A percentile compares a stretch with the other conserved stretches of the same genome.
Conservation (phyloP, 2,888 invertebrate species). For the Merodon equestris region DNA sequence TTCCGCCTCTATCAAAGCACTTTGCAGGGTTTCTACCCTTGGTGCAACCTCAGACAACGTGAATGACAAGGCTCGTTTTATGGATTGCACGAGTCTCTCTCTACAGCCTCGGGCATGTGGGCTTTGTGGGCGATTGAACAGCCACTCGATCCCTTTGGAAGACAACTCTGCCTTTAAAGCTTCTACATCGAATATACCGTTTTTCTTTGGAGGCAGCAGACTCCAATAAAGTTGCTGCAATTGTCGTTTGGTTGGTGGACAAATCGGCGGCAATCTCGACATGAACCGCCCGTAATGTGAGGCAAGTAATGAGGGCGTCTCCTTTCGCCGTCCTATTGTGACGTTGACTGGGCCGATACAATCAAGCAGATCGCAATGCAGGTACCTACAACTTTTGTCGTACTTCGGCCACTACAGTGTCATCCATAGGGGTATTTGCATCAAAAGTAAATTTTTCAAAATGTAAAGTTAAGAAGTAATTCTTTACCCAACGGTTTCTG, state of each 20-base stretch:
- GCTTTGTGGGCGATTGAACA: conserved; percentile 28
- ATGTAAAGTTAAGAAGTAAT: too few relatives aligned
- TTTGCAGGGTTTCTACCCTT: too few relatives aligned
- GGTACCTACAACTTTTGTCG: conserved; percentile 43
- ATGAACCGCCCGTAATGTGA: conserved; percentile 45
- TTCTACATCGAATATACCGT: conserved; percentile 15
- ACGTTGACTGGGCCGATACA: conserved; percentile 48
- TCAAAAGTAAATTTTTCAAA: too few relatives aligned
- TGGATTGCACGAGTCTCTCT: conserved; percentile 23
- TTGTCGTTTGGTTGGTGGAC: conserved; percentile 47
- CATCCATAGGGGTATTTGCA: conserved; percentile 22
- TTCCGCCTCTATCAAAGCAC: conserved; percentile 5
- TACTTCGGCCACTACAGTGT: conserved; percentile 17
- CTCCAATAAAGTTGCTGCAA: conserved; percentile 46
- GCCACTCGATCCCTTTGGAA: conserved; percentile 22
- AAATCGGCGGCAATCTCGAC: conserved; percentile 37
- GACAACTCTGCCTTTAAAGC: conserved; percentile 20
- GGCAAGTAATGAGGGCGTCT: conserved; percentile 51
- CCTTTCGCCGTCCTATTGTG: conserved; percentile 38
- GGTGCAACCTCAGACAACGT: conserved; percentile 7
- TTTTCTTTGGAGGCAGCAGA: conserved; percentile 16
- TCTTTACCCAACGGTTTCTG: too few relatives aligned
- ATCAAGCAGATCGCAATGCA: conserved; percentile 30
- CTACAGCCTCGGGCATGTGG: conserved; percentile 37
- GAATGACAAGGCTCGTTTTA: conserved; percentile 17